These are phyloP conservation scores for Paralichthys olivaceus DNA, from an alignment of 2,113 vertebrate genomes.

Conservation along the genomic window DNA sequence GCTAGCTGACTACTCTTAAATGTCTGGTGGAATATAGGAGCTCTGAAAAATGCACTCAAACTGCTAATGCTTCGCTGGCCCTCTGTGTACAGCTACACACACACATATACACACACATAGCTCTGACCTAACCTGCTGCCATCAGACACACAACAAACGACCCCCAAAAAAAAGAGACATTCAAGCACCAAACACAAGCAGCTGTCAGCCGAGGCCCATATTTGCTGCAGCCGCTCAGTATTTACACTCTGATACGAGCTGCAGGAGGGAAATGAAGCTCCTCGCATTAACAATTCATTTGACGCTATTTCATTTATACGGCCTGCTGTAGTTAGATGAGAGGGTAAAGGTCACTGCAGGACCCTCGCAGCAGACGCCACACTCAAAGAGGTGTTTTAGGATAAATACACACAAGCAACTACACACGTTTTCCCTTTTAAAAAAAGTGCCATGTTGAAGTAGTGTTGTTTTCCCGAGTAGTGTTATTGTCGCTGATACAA, in stretches of 20 bases:
- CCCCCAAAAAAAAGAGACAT: constrained; percentile 42
- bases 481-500: constrained; percentile 5
- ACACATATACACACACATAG: constrained; percentile 44
- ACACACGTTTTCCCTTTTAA: background rate
- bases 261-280: constrained; percentile 45
- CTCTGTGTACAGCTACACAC: constrained; percentile 49
- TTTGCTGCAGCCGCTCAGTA: constrained; percentile 44
- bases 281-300: constrained; percentile 53
- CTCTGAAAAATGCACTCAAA: constrained; percentile 45
- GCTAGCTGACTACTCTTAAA: constrained; percentile 48
- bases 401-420: background rate
- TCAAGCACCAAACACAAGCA: constrained; percentile 42
- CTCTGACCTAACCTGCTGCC: constrained; percentile 8
- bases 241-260: constrained; percentile 52
- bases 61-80: constrained; percentile 52
- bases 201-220: constrained; percentile 31
- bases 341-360: background rate
- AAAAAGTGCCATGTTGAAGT: constrained; percentile 46
- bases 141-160: constrained; percentile 47
- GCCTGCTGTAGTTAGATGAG: constrained; percentile 20
- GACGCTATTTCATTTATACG: constrained; percentile 46
- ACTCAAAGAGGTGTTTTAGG: background rate
- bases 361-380: background rate
- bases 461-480: constrained; percentile 45
- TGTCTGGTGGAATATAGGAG: constrained; percentile 47